These are phyloP conservation scores for Illadopsis cleaveri DNA, from an alignment of 2,113 vertebrate genomes.

Conservation along the genomic window DNA sequence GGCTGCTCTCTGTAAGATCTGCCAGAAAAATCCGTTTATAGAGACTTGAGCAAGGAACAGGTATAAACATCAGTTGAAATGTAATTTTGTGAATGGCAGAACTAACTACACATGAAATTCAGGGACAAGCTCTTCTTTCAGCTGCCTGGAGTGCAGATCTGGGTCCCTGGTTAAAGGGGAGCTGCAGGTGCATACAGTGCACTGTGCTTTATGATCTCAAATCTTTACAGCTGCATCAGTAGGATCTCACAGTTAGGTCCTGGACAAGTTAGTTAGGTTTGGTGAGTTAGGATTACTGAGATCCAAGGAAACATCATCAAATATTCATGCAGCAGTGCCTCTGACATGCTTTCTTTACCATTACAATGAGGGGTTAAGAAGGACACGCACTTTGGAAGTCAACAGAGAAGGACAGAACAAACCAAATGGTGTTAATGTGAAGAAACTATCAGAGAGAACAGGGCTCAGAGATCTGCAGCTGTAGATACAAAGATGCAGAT, in stretches of 20 bases:
- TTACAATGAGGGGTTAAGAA: background rate
- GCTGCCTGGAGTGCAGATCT: background rate
- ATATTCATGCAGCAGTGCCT: background rate
- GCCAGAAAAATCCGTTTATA: background rate
- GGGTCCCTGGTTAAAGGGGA: background rate
- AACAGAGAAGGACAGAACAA: accelerated
- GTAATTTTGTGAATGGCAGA: background rate
- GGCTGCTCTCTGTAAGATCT: background rate
- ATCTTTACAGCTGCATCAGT: background rate
- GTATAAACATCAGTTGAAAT: background rate
- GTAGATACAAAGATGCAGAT: background rate
- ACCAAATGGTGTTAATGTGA: background rate
- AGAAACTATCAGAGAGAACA: background rate
- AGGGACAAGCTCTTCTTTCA: background rate
- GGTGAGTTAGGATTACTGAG: background rate
- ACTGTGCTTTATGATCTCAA: background rate
- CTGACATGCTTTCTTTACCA: background rate
- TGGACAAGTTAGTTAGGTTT: background rate
- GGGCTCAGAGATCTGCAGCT: background rate
- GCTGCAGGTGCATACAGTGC: background rate
- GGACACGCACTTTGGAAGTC: accelerated
- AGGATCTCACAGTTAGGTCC: background rate
- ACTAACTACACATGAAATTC: accelerated
- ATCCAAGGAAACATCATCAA: background rate
- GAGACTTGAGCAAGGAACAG: background rate